Conservation (phyloP, 2,888 invertebrate species). For the Agrotis puta region DNA sequence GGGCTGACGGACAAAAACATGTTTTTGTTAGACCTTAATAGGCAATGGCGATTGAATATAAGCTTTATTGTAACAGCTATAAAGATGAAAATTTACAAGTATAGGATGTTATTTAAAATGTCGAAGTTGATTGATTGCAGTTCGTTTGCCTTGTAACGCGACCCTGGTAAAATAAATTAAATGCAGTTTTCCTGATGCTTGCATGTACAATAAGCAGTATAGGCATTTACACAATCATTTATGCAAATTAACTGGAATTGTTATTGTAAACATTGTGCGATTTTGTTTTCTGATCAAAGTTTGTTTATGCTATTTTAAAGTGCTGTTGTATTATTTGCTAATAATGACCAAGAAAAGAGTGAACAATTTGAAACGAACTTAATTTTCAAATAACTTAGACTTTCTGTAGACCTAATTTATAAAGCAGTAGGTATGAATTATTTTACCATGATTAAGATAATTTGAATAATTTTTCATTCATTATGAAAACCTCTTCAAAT, state of each 20-base stretch:
- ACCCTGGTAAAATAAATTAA: constrained; percentile 42
- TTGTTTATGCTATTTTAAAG: constrained; percentile 7
- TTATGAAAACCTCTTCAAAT: neutral
- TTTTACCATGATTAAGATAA: too few species aligned
- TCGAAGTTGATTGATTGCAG: constrained; percentile 25
- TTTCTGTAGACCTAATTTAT: neutral
- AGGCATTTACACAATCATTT: constrained; percentile 5
- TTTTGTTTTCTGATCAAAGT: constrained; percentile 7
- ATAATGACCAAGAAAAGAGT: neutral
- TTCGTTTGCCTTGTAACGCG: constrained; percentile 40
- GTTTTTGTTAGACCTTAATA: constrained; percentile 31
- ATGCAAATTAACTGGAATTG: constrained; percentile 18
- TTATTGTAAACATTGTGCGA: constrained; percentile 22
- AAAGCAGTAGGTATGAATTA: neutral
- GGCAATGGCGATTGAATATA: neutral
- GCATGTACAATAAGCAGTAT: constrained; percentile 19
- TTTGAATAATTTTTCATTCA: too few species aligned
- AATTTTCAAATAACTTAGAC: neutral
- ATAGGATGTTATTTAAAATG: constrained; percentile 7
- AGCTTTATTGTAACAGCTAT: neutral
- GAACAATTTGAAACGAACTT: neutral
- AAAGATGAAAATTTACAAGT: neutral
- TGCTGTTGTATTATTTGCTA: neutral
- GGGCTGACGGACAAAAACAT: constrained; percentile 31
- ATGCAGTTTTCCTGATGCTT: constrained; percentile 34